phyloP scores from a whole-genome alignment of 2,888 invertebrate genomes.

The Gandaritis pyraliata region DNA sequence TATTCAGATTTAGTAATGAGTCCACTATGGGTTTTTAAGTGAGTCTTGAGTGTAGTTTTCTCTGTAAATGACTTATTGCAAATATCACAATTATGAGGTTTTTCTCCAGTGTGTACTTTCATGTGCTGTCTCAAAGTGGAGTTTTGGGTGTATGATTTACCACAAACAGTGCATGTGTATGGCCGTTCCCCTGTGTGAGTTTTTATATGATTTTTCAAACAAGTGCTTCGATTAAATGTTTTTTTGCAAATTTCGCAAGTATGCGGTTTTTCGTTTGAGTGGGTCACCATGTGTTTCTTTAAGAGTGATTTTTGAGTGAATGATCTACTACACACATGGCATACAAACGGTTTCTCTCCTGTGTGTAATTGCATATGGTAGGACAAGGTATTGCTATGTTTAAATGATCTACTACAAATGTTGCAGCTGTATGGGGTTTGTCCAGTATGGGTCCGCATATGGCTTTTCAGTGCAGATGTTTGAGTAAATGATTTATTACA shows the following conservation, averaged over 20 bases:
- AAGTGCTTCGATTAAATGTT: conserved; percentile 25
- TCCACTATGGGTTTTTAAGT: conserved; percentile 16
- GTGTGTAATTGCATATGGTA: conserved; percentile 24
- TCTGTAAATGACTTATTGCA: conserved; percentile 23
- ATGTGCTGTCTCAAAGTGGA: conserved; percentile 22
- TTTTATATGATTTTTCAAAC: conserved; percentile 24
- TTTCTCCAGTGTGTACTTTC: conserved; percentile 18
- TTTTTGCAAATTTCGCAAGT: conserved; percentile 24
- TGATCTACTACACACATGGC: conserved; percentile 22
- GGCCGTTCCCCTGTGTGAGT: conserved; percentile 23
- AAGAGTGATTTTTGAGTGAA: conserved; percentile 24
- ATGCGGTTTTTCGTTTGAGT: conserved; percentile 26
- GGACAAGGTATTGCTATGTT: conserved; percentile 19
- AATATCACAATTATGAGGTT: conserved; percentile 16
- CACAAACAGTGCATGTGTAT: conserved; percentile 17
- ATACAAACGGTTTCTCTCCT: conserved; percentile 24
- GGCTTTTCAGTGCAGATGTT: conserved; percentile 22
- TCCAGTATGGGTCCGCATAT: conserved; percentile 29
- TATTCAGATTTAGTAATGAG: background rate
- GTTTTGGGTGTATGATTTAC: conserved; percentile 22
- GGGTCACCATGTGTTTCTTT: conserved; percentile 24
- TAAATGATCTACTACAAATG: conserved; percentile 24
- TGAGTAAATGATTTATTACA: conserved; percentile 25
- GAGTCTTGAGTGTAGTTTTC: conserved; percentile 21
- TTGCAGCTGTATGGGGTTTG: conserved; percentile 25